Percentiles rank a stretch among this genome's conserved stretches.
Conservation (phyloP, 2,113 vertebrate species). For the Ceuthmochares aereus region DNA sequence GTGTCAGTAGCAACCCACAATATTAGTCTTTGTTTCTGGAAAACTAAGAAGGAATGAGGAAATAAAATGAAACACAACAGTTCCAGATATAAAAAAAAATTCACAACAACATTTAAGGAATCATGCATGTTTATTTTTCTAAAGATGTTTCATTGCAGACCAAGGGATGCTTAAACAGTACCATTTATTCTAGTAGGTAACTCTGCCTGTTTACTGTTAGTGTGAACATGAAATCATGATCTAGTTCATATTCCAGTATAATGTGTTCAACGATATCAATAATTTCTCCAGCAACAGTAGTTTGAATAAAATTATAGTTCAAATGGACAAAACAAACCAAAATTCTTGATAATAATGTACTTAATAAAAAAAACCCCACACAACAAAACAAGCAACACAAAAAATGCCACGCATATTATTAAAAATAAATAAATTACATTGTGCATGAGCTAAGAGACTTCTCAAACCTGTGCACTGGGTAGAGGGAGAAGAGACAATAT, state of each 20-base stretch:
- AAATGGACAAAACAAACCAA: not conserved
- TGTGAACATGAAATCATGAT: not conserved
- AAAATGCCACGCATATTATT: not conserved
- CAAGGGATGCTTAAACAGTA: not conserved
- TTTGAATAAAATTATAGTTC: not conserved
- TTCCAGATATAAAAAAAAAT: not conserved
- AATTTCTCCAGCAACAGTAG: not conserved
- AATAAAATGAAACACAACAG: not conserved
- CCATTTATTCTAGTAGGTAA: not conserved
- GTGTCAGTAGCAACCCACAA: not conserved
- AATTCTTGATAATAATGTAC: not conserved
- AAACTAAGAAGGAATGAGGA: not conserved
- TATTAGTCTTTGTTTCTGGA: not conserved
- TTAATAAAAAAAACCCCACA: not conserved
- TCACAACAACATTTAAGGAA: not conserved
- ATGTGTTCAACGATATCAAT: not conserved
- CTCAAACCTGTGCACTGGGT: not conserved
- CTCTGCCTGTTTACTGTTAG: not conserved
- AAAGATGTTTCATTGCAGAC: not conserved
- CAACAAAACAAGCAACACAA: too few relatives aligned
- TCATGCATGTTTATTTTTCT: not conserved
- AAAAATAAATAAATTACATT: not conserved
- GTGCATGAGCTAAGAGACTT: not conserved
- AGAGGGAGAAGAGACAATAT: not conserved
- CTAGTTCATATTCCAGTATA: not conserved